Base-by-base conservation (phyloP, 2,888 invertebrate species). In the Flabesymbios commensalis region DNA sequence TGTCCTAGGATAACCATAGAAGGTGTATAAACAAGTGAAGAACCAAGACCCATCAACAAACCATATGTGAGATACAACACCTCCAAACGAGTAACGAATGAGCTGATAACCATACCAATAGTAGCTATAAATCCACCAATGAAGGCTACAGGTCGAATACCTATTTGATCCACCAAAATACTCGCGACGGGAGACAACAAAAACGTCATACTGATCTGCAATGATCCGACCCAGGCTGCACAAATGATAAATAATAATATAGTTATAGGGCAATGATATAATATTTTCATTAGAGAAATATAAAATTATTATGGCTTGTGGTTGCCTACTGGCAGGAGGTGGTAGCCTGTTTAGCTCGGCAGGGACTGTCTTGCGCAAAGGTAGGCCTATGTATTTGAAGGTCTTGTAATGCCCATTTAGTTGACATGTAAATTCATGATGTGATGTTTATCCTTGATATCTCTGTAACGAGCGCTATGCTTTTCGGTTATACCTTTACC, bases 1-100 rank as follows among this genome's bases (percentile, higher is more conserved):
- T 95, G 94, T 0, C 94, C 94, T 22, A 96, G 85, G 68, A 96
- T 93, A 43, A 93, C 93, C 51, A 96, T 83, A 3, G 94, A 94
- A 17, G 95, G 95, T 0, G 93, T 94, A 83, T 96, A 95, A 0
- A 92, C 90, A 49, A 94, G 84, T 0, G 94, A 93, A 2, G 92
- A 91, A 10, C 95, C 95, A 32, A 91, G 79, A 0, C 95, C 95
- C 72, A 92, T 91, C 87, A 94, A 88, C 31, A 94, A 84, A 10
- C 95, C 94, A 79, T 93, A 94, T 0, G 94, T 94, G 63, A 94
- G 85, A 82, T 89, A 93, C 56, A 95, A 86, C 19, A 88, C 86
- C 72, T 88, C 87, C 17, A 94, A 88, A 83, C 88, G 78, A 24
- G 86, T 86, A 68, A 88, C 87, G 75, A 92, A 90, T 0, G 94